A percentile compares a stretch with the other conserved stretches of the same genome.
These are phyloP conservation scores for Microchrysa polita DNA, from an alignment of 2,888 invertebrate genomes.

Conservation along the genomic window DNA sequence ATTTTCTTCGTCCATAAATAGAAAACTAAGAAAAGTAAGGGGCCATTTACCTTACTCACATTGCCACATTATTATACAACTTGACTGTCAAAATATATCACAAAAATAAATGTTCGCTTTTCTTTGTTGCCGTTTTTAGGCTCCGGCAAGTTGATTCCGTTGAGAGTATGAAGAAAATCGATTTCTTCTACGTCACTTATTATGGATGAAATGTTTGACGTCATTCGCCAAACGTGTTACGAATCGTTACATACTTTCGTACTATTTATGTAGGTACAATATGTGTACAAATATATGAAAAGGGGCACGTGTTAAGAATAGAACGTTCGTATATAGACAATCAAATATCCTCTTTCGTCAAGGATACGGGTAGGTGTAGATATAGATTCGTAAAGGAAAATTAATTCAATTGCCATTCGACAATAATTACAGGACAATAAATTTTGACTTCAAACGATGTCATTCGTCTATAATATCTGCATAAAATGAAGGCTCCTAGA, in stretches of 20 bases:
- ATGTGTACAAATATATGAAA: too few species aligned
- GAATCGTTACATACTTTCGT: background rate
- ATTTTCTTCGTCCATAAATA: too few species aligned
- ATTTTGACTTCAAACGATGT: too few species aligned
- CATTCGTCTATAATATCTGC: too few species aligned
- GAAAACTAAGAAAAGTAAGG: too few species aligned
- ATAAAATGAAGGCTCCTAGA: too few species aligned
- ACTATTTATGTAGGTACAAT: too few species aligned
- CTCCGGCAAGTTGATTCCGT: background rate
- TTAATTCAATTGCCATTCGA: background rate
- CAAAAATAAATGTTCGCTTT: background rate
- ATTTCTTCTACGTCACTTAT: conserved; percentile 1
- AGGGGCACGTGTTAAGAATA: background rate
- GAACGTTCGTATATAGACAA: conserved; percentile 9
- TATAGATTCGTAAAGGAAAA: background rate
- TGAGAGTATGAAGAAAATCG: conserved; percentile 11
- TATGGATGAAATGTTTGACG: background rate
- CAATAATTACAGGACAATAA: background rate
- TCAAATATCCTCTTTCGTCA: background rate
- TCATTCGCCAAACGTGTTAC: background rate
- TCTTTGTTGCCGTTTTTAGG: background rate
- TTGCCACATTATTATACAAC: background rate
- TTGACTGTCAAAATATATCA: background rate
- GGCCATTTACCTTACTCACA: background rate
- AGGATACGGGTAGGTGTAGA: background rate